Evolutionary conservation across 2,888 invertebrate genomes (phyloP).

Genomic region (Amphipoea oculea): DNA sequence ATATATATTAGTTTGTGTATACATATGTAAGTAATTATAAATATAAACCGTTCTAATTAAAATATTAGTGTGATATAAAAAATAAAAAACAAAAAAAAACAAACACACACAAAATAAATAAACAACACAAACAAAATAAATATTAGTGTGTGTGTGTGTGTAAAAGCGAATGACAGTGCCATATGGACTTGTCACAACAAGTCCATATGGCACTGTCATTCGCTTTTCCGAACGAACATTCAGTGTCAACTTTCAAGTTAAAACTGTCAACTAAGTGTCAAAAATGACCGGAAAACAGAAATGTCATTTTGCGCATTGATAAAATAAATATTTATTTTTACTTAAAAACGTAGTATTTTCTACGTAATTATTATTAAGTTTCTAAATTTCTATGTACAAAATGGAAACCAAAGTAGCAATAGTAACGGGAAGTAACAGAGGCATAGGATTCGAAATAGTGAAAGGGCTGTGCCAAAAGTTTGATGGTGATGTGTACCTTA

Average conservation of each 20-base stretch:
- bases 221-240: constrained; percentile 8
- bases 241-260: neutral
- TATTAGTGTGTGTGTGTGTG: no score
- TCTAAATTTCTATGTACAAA: constrained; percentile 82
- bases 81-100: no score
- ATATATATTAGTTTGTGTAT: no score
- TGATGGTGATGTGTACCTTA: constrained; percentile 93
- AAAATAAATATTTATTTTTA: constrained; percentile 80
- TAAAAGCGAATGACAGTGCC: no score
- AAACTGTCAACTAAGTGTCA: constrained; percentile 51
- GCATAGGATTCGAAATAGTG: constrained; percentile 88
- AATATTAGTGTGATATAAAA: no score
- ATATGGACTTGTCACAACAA: no score
- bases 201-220: neutral
- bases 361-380: constrained; percentile 74
- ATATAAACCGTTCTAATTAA: no score
- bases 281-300: constrained; percentile 72
- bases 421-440: constrained; percentile 87
- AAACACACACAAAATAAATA: no score
- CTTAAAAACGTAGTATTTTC: constrained; percentile 75
- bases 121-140: no score
- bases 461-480: constrained; percentile 92
- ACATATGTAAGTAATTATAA: no score
- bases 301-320: constrained; percentile 70
- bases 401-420: constrained; percentile 90